Evolutionary conservation across 2,797 vertebrate genomes (phyloP), one percentile per base, ranked within the genome.

Genomic region (Cetoscarus ocellatus): DNA sequence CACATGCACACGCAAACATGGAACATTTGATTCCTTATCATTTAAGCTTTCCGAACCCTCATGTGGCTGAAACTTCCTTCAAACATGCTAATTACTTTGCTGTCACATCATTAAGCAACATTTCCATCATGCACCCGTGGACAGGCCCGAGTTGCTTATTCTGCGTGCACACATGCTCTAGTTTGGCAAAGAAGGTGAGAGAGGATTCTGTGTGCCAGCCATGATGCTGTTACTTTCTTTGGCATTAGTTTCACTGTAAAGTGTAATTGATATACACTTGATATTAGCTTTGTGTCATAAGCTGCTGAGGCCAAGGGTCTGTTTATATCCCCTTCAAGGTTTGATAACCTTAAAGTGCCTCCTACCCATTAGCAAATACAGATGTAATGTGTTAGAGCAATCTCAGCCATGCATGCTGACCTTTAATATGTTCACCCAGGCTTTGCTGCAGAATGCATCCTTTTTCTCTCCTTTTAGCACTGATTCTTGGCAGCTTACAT

Each of bases 201-300:
- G 77, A 81, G 17, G 45, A 75, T 58, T 80, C 52, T 63, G 60
- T 77, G 27, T 61, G 56, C 54, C 3, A 12, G 13, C 61, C 66
- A 74, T 75, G 64, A 74, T 86, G 43, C 67, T 64, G 65, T 86
- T 72, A 79, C 55, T 83, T 86, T 81, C 66, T 70, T 82, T 83
- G 75, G 86, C 45, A 11, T 63, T 43, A 5, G 66, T 86, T 91
- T 90, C 80, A 88, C 82, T 84, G 79, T 85, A 85, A 82, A 79
- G 80, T 77, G 77, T 77, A 75, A 75, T 68, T 75, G 71, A 86
- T 79, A 80, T 84, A 77, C 87, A 86, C 66, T 51, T 9, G 51
- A 83, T 82, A 81, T 80, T 83, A 68, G 69, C 73, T 91, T 88
- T 79, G 84, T 88, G 87, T 82, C 71, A 80, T 75, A 54, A 59